Conservation (phyloP, 2,797 vertebrate species). For the Odontamblyopus rebecca region DNA sequence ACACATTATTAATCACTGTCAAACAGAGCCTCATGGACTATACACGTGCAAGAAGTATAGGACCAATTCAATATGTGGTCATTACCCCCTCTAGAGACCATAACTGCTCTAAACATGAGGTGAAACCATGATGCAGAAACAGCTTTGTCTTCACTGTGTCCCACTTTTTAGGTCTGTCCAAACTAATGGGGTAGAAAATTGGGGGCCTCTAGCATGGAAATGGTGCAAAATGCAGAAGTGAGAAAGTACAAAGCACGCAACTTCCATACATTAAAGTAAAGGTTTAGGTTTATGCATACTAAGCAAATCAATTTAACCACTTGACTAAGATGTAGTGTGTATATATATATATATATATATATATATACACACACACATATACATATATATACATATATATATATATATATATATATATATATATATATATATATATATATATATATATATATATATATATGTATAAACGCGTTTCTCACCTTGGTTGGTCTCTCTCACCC, state of each 20-base stretch:
- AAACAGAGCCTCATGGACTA: conserved; percentile 32
- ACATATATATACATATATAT: too few relatives aligned
- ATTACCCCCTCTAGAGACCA: conserved; percentile 22
- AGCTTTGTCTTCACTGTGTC: conserved; percentile 55
- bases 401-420: too few relatives aligned
- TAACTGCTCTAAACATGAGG: conserved; percentile 4
- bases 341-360: too few relatives aligned
- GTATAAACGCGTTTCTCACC: too few relatives aligned
- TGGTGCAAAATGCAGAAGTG: conserved; percentile 10
- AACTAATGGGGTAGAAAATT: conserved; percentile 71
- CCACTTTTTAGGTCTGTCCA: conserved; percentile 56
- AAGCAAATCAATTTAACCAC: background rate
- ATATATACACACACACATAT: too few relatives aligned
- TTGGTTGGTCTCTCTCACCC: too few relatives aligned
- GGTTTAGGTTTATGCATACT: background rate
- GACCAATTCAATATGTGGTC: conserved; percentile 23
- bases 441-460: too few relatives aligned
- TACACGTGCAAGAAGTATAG: conserved; percentile 16
- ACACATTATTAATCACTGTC: conserved; percentile 64
- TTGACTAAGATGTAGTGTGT: background rate
- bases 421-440: too few relatives aligned
- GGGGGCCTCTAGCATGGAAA: conserved; percentile 53
- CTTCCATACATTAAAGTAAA: conserved; percentile 3
- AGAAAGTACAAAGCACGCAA: conserved; percentile 24
- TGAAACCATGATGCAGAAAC: conserved; percentile 25